A percentile compares a stretch with the other conserved stretches of the same genome.
Conservation (phyloP, 2,113 vertebrate genomes). For the Salminus brasiliensis region DNA sequence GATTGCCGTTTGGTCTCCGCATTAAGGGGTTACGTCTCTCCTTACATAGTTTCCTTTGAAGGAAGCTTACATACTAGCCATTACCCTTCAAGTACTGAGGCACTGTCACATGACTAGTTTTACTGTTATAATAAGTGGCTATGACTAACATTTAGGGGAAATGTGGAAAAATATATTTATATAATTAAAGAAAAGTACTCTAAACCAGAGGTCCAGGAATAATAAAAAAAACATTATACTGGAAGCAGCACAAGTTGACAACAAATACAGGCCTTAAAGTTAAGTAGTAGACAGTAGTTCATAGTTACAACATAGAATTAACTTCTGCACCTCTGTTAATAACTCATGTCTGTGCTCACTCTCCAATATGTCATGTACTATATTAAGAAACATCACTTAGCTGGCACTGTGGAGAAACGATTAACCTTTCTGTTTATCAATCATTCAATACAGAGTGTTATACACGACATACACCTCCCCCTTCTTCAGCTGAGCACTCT, state of each 20-base stretch:
- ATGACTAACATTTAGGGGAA: neutral
- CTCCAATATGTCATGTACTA: slow-evolving; percentile 28
- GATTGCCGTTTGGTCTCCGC: neutral
- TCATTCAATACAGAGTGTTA: slow-evolving; percentile 62
- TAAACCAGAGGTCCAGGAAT: neutral
- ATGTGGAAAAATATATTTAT: neutral
- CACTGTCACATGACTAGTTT: neutral
- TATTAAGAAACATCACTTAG: slow-evolving; percentile 71
- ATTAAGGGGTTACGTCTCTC: neutral
- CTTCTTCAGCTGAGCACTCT: neutral
- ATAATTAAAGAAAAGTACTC: neutral
- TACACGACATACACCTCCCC: neutral
- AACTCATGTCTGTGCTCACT: neutral
- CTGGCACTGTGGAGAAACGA: slow-evolving; percentile 54
- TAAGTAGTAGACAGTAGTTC: neutral
- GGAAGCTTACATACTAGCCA: neutral
- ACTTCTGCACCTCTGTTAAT: neutral
- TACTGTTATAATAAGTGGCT: neutral
- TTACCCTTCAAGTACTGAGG: neutral
- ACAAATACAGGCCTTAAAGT: too few species aligned
- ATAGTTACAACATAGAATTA: neutral
- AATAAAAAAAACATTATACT: neutral
- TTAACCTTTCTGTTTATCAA: slow-evolving; percentile 74
- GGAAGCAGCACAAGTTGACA: neutral
- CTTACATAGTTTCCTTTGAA: too few species aligned